Evolutionary conservation across 2,113 vertebrate species (phyloP), one percentile per base, ranked within the genome.

Genomic region (Cepphus grylle): DNA sequence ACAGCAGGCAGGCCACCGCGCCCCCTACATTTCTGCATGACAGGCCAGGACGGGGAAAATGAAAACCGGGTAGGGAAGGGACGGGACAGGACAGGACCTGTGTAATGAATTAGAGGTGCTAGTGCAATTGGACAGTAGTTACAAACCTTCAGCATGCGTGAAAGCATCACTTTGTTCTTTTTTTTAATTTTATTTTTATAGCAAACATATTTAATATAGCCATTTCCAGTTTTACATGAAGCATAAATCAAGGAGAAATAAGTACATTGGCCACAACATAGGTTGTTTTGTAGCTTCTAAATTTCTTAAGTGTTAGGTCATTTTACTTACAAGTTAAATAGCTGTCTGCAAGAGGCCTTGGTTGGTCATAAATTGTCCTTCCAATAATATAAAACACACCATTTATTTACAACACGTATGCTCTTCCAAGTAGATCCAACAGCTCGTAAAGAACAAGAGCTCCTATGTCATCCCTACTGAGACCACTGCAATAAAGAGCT

Each of bases 291-390:
- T 87, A 88, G 93, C 86, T 96, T 97, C 96, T 92, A 97, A 91
- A 98, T 98, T 98, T 98, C 97, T 97, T 82, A 94, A 98, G 96
- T 78, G 94, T 98, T 97, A 98, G 97, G 97, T 98, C 97, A 98
- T 97, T 98, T 98, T 97, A 97, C 95, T 97, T 96, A 93, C 94
- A 95, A 92, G 93, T 97, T 98, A 97, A 98, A 97, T 97, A 96
- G 97, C 97, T 98, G 98, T 97, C 97, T 98, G 97, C 90, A 93
- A 90, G 91, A 97, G 86, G 84, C 96, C 86, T 95, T 91, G 88
- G 78, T 86, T 63, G 96, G 97, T 93, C 92, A 82, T 98, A 98
- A 98, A 98, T 98, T 92, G 91, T 97, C 93, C 92, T 72, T 93
- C 96, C 95, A 77, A 49, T 97, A 96, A 97, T 97, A 96, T 97